These are phyloP conservation scores for Zophobas atratus DNA, from an alignment of 1,140 invertebrate genomes.

Conservation along the genomic window DNA sequence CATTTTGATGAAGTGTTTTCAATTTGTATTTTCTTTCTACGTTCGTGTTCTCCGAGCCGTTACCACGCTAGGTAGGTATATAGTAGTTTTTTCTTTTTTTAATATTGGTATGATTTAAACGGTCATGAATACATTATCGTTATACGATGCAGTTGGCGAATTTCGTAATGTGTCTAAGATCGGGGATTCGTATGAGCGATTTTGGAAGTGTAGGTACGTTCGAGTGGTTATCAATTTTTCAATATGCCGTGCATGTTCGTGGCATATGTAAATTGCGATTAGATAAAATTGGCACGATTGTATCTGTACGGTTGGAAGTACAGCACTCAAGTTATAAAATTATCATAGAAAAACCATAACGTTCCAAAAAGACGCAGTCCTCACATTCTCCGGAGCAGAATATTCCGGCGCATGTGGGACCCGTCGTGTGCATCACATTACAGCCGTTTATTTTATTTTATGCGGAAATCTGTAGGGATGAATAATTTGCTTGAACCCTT, in stretches of 20 bases:
- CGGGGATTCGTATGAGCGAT: slow-evolving; percentile 14
- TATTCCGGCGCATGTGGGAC: slow-evolving; percentile 56
- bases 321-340: slow-evolving; percentile 52
- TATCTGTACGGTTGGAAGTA: slow-evolving; percentile 38
- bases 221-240: slow-evolving; percentile 40
- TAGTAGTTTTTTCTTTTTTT: too few species aligned
- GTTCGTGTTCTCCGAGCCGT: too few species aligned
- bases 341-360: slow-evolving; percentile 56
- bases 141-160: too few species aligned
- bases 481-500: slow-evolving; percentile 66
- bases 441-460: slow-evolving; percentile 60
- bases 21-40: too few species aligned
- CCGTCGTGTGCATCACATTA: slow-evolving; percentile 52
- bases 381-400: slow-evolving; percentile 33
- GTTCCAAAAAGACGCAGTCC: slow-evolving; percentile 50
- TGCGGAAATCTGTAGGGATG: slow-evolving; percentile 65
- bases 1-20: too few species aligned
- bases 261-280: slow-evolving; percentile 46
- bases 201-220: slow-evolving; percentile 14
- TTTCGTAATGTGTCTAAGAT: too few species aligned
- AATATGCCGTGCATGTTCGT: slow-evolving; percentile 37
- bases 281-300: slow-evolving; percentile 48
- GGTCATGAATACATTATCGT: too few species aligned
- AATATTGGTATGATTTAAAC: too few species aligned
- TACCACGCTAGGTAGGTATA: too few species aligned